Base-by-base conservation (phyloP, 1,140 invertebrate species). In the Bombus picipes region DNA sequence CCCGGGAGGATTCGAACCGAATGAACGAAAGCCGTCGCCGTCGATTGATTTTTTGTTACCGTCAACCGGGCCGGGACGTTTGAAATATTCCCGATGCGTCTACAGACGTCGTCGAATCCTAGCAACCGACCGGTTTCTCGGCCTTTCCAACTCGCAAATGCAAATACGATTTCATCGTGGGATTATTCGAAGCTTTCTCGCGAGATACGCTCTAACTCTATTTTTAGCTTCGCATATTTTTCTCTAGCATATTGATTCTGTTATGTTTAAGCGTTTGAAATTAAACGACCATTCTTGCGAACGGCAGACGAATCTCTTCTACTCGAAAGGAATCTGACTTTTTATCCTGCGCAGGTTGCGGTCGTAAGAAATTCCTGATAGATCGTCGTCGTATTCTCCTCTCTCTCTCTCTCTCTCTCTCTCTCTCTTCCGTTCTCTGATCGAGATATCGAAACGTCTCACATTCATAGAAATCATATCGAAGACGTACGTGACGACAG, bases 11-110 rank as follows among this genome's bases (percentile, higher is more conserved):
- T 75, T 77, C 57, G 62, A 75, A 65, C 43, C 39, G 57, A 47
- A 37, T 78, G 78, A 89, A 87, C 82, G 78, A 85, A 77, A 68
- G 41, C 34, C 39, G 68, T 82, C 59, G 32, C 28, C 12, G 32
- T 32, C 47, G 73, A 76, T 83, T 71, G 37, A 77, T 83, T 77
- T 82, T 75, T 41, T 8, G 4, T 39, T n/a, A 34, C 5, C 74
- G 43, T 22, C 73, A n/a, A n/a, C 34, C 15, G 25, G 22, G 5
- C 1, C 10, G 39, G 25, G 2, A 9, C 65, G 25, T 3, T 28
- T 25, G 43, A 53, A 83, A 83, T 70, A 82, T 53, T 75, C 59
- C 28, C 71, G 47, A 15, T 10, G 37, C 28, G 5, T 74, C 70
- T 32, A 13, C 22, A 15, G 57, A 62, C 28, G 15, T 39, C 15